Percentiles rank a stretch among this genome's conserved stretches.
phyloP scores from a whole-genome alignment of 2,113 vertebrate genomes.

The Ammodytes dubius region DNA sequence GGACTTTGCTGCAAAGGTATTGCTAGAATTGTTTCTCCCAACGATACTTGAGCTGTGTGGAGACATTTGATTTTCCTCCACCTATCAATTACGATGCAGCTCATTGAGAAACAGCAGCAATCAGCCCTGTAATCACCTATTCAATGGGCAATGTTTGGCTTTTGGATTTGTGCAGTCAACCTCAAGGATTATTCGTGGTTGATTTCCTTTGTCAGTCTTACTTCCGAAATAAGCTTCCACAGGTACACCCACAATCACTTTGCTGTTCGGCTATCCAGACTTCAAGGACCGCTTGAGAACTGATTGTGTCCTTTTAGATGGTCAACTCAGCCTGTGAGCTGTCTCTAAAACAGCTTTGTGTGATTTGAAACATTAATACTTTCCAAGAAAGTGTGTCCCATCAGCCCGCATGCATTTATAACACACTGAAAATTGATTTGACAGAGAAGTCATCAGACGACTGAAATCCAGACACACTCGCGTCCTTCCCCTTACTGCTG shows the following conservation, averaged over 20 bases:
- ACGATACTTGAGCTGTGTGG: background rate
- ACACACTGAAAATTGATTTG: background rate
- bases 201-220: slow-evolving; percentile 18
- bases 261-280: background rate
- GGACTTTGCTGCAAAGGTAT: background rate
- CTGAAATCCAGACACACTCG: slow-evolving; percentile 16
- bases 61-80: slow-evolving; percentile 15
- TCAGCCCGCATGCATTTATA: background rate
- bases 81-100: slow-evolving; percentile 15
- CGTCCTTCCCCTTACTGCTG: slow-evolving; percentile 15
- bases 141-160: background rate
- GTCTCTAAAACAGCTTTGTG: background rate
- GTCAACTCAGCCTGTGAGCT: slow-evolving; percentile 2
- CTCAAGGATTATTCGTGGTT: slow-evolving; percentile 17
- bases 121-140: slow-evolving; percentile 33
- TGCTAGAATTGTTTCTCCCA: background rate
- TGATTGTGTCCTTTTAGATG: slow-evolving; percentile 11
- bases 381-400: background rate
- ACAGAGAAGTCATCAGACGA: background rate
- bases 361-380: slow-evolving; percentile 4
- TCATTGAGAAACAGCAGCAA: slow-evolving; percentile 31
- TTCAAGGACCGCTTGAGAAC: slow-evolving; percentile 9
- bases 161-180: slow-evolving; percentile 32
- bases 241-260: slow-evolving; percentile 26
- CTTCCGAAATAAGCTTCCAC: slow-evolving; percentile 6